A percentile compares a stretch with the other conserved stretches of the same genome.
phyloP scores from a whole-genome alignment of 2,113 vertebrate genomes.

The Lepisosteus osseus region DNA sequence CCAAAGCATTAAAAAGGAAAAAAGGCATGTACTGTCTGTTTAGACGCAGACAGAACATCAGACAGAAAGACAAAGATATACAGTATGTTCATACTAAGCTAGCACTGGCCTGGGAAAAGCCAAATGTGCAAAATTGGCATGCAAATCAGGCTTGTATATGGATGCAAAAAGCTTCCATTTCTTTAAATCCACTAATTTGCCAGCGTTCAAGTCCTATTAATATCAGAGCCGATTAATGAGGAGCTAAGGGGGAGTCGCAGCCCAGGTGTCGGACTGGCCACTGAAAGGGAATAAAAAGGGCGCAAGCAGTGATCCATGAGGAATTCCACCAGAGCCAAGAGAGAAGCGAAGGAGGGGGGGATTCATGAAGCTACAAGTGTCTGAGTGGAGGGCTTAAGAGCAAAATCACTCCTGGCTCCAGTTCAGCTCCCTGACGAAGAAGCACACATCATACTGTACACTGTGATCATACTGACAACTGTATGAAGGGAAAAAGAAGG shows the following conservation, averaged over 20 bases:
- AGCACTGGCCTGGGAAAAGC: slow-evolving; percentile 33
- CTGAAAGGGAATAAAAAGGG: slow-evolving; percentile 69
- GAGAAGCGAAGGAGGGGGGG: slow-evolving; percentile 18
- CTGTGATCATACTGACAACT: no score
- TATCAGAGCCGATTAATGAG: slow-evolving; percentile 74
- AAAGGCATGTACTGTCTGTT: slow-evolving; percentile 9
- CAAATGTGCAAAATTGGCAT: slow-evolving; percentile 47
- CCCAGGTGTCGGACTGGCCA: slow-evolving; percentile 65
- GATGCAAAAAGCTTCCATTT: slow-evolving; percentile 36
- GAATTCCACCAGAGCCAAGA: slow-evolving; percentile 53
- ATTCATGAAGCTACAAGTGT: slow-evolving; percentile 7
- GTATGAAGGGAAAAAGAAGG: no score
- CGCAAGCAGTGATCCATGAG: slow-evolving; percentile 64
- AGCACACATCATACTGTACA: no score
- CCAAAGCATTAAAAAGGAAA: slow-evolving; percentile 18
- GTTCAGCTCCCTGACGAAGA: no score
- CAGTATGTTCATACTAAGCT: slow-evolving; percentile 39
- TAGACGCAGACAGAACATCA: slow-evolving; percentile 30
- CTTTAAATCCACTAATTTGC: slow-evolving; percentile 59
- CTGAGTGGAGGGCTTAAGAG: background rate
- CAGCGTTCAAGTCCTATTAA: slow-evolving; percentile 71
- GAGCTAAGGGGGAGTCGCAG: slow-evolving; percentile 31
- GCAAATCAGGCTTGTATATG: slow-evolving; percentile 57
- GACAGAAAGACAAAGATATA: slow-evolving; percentile 25
- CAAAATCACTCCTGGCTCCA: background rate